Percentiles rank a stretch among this genome's conserved stretches.
These are phyloP conservation scores for Micrasema longulum DNA, from an alignment of 1,140 invertebrate species.

Conservation along the genomic window DNA sequence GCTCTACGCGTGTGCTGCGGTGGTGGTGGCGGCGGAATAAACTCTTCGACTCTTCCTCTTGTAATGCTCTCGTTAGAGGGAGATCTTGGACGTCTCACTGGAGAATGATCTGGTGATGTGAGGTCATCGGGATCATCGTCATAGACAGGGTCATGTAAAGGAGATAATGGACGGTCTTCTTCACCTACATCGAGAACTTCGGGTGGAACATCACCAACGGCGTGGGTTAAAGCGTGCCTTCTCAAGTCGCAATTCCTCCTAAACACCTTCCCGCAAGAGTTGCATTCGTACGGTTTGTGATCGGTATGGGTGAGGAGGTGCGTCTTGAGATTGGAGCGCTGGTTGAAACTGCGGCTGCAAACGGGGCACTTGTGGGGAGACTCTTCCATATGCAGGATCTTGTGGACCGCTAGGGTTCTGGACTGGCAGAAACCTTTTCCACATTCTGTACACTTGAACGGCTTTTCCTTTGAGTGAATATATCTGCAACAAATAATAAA, in stretches of 20 bases:
- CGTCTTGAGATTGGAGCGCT: constrained; percentile 91
- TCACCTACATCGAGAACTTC: constrained; percentile 75
- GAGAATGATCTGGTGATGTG: constrained; percentile 70
- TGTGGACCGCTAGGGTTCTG: constrained; percentile 92
- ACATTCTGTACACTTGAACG: constrained; percentile 95
- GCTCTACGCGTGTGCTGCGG: constrained; percentile 56
- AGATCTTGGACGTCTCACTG: constrained; percentile 66
- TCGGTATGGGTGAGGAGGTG: constrained; percentile 90
- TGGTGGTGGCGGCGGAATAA: constrained; percentile 36
- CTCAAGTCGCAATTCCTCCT: constrained; percentile 87
- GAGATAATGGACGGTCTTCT: constrained; percentile 69
- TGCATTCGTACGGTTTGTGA: constrained; percentile 94
- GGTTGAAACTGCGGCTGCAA: constrained; percentile 89
- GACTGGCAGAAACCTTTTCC: constrained; percentile 97
- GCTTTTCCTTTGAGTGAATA: constrained; percentile 97
- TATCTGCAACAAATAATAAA: constrained; percentile 77
- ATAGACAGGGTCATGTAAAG: constrained; percentile 66
- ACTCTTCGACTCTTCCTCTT: constrained; percentile 62
- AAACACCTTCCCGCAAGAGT: constrained; percentile 89
- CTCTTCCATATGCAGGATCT: constrained; percentile 90
- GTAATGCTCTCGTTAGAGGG: constrained; percentile 65
- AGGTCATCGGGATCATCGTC: constrained; percentile 71
- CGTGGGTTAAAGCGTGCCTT: constrained; percentile 86
- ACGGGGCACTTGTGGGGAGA: constrained; percentile 91
- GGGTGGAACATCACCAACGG: constrained; percentile 83